Conservation (phyloP, 1,140 invertebrate genomes). For the Cydia splendana region DNA sequence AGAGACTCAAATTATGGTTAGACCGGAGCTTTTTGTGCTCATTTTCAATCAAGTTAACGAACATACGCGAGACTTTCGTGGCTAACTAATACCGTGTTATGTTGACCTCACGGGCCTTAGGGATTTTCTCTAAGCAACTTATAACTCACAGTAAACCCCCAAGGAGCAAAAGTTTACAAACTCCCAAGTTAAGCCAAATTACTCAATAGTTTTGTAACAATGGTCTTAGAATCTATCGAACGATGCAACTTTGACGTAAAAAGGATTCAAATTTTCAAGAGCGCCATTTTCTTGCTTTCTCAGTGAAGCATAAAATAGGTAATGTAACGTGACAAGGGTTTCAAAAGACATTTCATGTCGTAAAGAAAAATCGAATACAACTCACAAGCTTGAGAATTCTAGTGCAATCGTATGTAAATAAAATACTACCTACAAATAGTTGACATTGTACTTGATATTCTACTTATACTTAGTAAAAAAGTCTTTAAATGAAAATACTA, state of each 20-base stretch:
- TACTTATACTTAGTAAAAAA: neutral
- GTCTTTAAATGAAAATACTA: neutral
- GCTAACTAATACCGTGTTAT: neutral
- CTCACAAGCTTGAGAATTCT: constrained; percentile 25
- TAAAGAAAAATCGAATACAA: constrained; percentile 8
- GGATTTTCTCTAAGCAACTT: constrained; percentile 2
- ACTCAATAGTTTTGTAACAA: constrained; percentile 19
- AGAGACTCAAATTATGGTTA: neutral
- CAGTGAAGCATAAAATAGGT: neutral
- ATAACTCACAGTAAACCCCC: neutral
- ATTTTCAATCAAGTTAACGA: neutral
- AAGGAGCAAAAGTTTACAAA: neutral
- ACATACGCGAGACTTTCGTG: neutral
- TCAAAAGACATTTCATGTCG: neutral
- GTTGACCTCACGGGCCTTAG: neutral
- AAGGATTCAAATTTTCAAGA: constrained; percentile 26
- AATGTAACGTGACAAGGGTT: constrained; percentile 20
- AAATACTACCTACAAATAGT: constrained; percentile 5
- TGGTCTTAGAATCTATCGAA: neutral
- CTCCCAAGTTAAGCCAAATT: neutral
- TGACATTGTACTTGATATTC: neutral
- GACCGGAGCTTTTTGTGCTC: neutral
- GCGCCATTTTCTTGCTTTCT: neutral
- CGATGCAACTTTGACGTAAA: constrained; percentile 3
- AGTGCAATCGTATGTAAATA: neutral